phyloP scores from a whole-genome alignment of 2,797 vertebrate species.

The Sebastes aleutianus region DNA sequence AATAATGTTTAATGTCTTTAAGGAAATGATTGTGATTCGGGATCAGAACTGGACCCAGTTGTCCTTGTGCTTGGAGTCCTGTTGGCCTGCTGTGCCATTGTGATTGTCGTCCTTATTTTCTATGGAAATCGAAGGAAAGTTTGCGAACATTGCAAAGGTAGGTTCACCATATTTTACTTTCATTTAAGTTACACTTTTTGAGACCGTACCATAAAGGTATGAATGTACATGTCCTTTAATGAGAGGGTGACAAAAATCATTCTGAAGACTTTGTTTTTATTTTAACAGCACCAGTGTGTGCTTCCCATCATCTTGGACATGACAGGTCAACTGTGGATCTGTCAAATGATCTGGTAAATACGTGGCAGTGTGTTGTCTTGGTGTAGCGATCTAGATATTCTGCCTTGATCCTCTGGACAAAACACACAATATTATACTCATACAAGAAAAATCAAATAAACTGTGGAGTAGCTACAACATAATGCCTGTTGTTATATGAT shows the following conservation, averaged over 20 bases:
- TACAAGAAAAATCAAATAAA: not conserved
- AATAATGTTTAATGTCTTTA: not conserved
- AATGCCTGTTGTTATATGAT: not conserved
- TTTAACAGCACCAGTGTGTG: too few species aligned
- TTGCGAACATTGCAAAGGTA: constrained; percentile 1
- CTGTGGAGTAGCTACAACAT: not conserved
- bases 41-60: not conserved
- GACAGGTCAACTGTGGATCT: too few species aligned
- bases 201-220: too few species aligned
- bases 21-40: not conserved
- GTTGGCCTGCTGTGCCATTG: not conserved
- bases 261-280: too few species aligned
- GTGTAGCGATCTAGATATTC: not conserved
- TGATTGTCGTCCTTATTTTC: not conserved
- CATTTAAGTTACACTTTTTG: too few species aligned
- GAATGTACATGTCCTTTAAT: too few species aligned
- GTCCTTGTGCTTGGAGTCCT: constrained; percentile 22
- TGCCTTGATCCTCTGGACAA: not conserved
- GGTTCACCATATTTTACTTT: not conserved
- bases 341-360: too few species aligned
- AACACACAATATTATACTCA: too few species aligned
- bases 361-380: not conserved
- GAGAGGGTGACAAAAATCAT: too few species aligned
- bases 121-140: not conserved
- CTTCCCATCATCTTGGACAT: too few species aligned